Base-by-base conservation (phyloP, 1,140 invertebrate genomes). In the Aphelenchoides besseyi region DNA sequence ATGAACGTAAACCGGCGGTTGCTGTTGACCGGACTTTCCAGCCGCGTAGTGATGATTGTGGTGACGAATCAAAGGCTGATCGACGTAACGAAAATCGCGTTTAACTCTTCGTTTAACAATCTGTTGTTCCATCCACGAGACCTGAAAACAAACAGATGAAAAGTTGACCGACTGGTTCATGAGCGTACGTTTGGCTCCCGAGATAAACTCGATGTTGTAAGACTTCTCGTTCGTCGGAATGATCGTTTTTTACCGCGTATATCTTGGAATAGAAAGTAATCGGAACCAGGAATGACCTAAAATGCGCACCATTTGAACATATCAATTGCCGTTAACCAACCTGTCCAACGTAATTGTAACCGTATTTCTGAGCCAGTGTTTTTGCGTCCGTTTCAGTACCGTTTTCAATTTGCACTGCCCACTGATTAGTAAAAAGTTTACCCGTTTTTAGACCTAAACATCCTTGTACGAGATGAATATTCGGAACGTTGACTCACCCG, bases 91-190 rank as follows among this genome's bases (percentile, higher is more conserved):
- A 33, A 79, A 93, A 86, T 94, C 92, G 33, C 94, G 87, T 87
- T 97, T 97, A 53, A 90, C 89, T 28, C 94, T 89, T 54, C 88
- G 89, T 85, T 91, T 93, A 79, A 93, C 92, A 59, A 92, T 89
- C 84, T 97, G 94, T 81, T 97, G 95, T 82, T 96, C 91, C 68
- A 94, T 90, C 94, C 94, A 97, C 75, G 89, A 87, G 1, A 95
- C 91, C 92, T 95, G 81, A 35, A 67, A 64, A 35, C 30, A 36
- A 61, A n/a, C 62, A 64, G 62, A 64, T 41, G 63, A 72, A 61
- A n/a, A 35, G 12, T 77, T 77, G 9, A 76, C 33, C 9, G 72
- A 79, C 37, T 41, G 41, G 23, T 63, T 68, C 23, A 18, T 59
- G 3, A 75, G 29, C 48, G n/a, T 23, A 76, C 59, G 18, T 70